These are phyloP conservation scores for Anhinga rufa DNA, from an alignment of 2,113 vertebrate species.

Conservation along the genomic window DNA sequence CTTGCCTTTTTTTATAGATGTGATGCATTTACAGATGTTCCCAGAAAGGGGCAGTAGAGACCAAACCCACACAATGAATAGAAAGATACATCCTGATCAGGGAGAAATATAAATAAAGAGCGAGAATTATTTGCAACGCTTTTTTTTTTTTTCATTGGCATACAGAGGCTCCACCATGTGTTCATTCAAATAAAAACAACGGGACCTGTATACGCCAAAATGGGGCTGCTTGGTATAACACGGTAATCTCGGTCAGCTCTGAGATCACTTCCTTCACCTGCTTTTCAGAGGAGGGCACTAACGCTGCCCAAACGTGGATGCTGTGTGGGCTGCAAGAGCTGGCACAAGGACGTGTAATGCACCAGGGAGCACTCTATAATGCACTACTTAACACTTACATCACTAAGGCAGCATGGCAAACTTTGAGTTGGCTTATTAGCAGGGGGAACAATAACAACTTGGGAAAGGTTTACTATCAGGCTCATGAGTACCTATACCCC, in stretches of 20 bases:
- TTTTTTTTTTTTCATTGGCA: neutral
- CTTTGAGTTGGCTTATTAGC: neutral
- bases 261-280: neutral
- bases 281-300: neutral
- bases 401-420: neutral
- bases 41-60: conserved; percentile 64
- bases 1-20: neutral
- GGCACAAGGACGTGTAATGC: neutral
- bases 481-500: neutral
- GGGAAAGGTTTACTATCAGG: neutral
- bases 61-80: neutral
- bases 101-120: neutral
- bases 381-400: rapidly evolving
- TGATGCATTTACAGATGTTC: conserved; percentile 3
- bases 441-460: neutral
- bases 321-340: neutral
- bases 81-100: neutral
- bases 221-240: neutral
- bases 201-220: neutral
- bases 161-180: neutral
- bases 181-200: neutral
- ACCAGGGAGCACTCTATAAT: neutral
- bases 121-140: neutral
- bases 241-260: neutral
- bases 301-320: neutral